Conservation (phyloP, 2,888 invertebrate genomes). For the Limnephilus lunatus region DNA sequence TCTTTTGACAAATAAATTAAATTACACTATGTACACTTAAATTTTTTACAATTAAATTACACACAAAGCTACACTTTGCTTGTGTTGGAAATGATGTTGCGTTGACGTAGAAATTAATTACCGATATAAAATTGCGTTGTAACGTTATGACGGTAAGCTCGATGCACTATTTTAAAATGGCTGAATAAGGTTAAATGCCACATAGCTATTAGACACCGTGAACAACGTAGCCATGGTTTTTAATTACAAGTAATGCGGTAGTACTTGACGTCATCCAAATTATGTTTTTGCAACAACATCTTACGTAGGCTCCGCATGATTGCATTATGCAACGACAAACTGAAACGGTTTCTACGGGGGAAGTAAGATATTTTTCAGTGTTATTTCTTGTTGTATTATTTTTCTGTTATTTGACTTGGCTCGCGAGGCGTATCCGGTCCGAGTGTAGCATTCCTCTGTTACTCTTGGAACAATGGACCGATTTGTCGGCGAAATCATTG, state of each 20-base stretch:
- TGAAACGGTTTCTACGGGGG: not conserved
- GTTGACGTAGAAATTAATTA: too few relatives aligned
- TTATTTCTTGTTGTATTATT: not conserved
- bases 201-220: not conserved
- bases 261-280: not conserved
- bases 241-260: not conserved
- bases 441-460: constrained; percentile 16
- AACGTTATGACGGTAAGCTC: not conserved
- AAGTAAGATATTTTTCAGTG: not conserved
- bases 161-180: not conserved
- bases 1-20: too few relatives aligned
- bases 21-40: too few relatives aligned
- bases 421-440: not conserved
- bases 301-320: not conserved
- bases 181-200: not conserved
- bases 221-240: not conserved
- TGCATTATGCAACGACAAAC: not conserved
- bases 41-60: too few relatives aligned
- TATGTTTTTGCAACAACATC: not conserved
- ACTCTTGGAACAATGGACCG: constrained; percentile 3
- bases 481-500: constrained; percentile 29
- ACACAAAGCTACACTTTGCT: too few relatives aligned
- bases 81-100: too few relatives aligned
- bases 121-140: too few relatives aligned
- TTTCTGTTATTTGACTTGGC: not conserved